Evolutionary conservation across 2,888 invertebrate species (phyloP), one percentile per base, ranked within the genome.

Genomic region (Xestia xanthographa): DNA sequence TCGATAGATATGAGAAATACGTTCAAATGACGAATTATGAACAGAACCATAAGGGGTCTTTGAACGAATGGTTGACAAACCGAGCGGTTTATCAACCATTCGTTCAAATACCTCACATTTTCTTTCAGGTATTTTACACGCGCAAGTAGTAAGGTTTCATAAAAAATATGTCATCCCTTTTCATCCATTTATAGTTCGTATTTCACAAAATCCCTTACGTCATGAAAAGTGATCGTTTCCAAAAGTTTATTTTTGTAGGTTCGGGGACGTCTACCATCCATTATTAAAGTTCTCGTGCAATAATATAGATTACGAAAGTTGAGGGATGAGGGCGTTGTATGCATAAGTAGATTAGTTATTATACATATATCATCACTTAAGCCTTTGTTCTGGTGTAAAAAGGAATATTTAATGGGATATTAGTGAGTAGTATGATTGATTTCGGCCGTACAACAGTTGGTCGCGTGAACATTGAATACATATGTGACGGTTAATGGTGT

Each of bases 101-200:
- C 34, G 34, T 34, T 34, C 34, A 34, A 34, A 3, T 1, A 34
- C 34, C 41, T 66, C 56, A 67, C 34, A 29, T 48, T 67, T 77
- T 67, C 66, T 41, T 74, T 68, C 34, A 74, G 34, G n/a, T 74
- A 83, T 69, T 78, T 75, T 68, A 72, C 62, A 75, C 73, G 60
- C 71, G 58, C 26, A 62, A 26, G 71, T 77, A 69, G 82, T 72
- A 79, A 75, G 29, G 62, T 72, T 77, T 74, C 62, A 74, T 84
- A 81, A 86, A 85, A 63, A 82, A 85, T 79, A 80, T 82, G 73
- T 79, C 80, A 83, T 68, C 82, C 84, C 78, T 86, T 87, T 82
- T 87, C 67, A 70, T 4, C 66, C 67, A 74, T 85, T 85, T 80
- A 75, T 66, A 79, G 80, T 79, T 83, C 62, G 66, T 86, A 79